Percentiles rank a stretch among this genome's conserved stretches.
phyloP scores from a whole-genome alignment of 2,113 vertebrate species.

The Crotalus tigris region DNA sequence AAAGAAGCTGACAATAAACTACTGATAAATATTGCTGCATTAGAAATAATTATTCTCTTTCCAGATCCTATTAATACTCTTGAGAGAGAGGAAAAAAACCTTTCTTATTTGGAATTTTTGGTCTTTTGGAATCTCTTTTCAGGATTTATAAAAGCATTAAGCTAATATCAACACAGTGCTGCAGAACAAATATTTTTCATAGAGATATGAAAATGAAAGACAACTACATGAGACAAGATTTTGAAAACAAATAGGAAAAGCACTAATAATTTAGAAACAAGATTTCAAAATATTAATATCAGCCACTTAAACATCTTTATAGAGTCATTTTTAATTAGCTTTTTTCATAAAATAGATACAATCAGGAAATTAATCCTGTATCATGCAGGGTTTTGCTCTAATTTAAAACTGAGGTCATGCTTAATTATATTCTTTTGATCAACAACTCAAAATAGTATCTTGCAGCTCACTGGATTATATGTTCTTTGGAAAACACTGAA shows the following conservation, averaged over 20 bases:
- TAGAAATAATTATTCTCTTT: neutral
- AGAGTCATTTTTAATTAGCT: neutral
- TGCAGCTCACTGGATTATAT: no score
- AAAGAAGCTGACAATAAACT: neutral
- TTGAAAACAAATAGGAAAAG: neutral
- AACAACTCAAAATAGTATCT: no score
- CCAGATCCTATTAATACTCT: neutral
- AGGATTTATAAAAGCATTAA: neutral
- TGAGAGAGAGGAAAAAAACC: neutral
- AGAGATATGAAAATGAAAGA: neutral
- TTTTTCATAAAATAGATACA: neutral
- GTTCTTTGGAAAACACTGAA: no score
- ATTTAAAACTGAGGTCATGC: no score
- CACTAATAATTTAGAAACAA: neutral
- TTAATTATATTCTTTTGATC: no score
- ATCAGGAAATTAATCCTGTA: neutral
- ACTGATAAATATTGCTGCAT: neutral
- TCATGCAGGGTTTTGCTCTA: neutral
- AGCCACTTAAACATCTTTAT: neutral
- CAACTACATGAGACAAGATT: neutral
- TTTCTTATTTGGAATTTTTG: neutral
- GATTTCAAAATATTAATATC: neutral
- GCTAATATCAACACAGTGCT: neutral
- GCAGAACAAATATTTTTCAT: neutral
- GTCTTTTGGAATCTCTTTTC: neutral